phyloP scores from a whole-genome alignment of 30 jellyfish, hydroid and myxozoan species.

The Chrysaora quinquecirrha region DNA sequence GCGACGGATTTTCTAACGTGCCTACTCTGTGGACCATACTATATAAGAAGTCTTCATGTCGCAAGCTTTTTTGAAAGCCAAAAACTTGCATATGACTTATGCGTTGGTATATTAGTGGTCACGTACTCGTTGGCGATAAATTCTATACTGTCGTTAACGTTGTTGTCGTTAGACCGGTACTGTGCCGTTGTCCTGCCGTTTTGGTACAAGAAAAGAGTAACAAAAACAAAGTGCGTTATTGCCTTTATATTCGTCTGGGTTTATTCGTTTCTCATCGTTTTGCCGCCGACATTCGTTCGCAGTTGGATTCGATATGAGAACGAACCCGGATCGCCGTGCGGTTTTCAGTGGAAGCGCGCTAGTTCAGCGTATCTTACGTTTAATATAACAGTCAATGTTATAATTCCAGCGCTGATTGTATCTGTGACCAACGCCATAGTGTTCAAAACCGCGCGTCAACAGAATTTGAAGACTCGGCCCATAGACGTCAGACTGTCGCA shows the following conservation, averaged over 20 bases:
- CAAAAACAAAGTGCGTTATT: conserved; percentile 7
- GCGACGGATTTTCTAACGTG: conserved; percentile 40
- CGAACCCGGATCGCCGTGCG: conserved; percentile 58
- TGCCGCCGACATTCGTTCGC: conserved; percentile 29
- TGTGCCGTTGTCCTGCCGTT: conserved; percentile 53
- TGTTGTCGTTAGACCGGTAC: conserved; percentile 57
- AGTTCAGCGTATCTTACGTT: conserved; percentile 5
- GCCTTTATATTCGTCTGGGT: conserved; percentile 22
- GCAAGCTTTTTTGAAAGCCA: conserved; percentile 14
- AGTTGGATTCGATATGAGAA: conserved; percentile 51
- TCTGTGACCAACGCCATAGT: conserved; percentile 45
- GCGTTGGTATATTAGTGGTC: conserved; percentile 19
- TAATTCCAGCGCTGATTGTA: conserved; percentile 27
- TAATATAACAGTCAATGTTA: not conserved
- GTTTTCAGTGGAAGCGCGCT: conserved; percentile 54
- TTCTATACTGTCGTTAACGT: conserved; percentile 54
- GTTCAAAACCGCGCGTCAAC: conserved; percentile 59
- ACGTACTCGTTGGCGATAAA: conserved; percentile 37
- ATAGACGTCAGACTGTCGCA: not conserved
- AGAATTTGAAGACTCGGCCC: conserved; percentile 31
- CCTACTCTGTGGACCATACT: conserved; percentile 63
- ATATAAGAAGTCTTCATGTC: conserved; percentile 43
- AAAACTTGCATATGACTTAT: conserved; percentile 1
- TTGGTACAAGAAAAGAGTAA: conserved; percentile 45
- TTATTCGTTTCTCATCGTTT: conserved; percentile 18